These are phyloP conservation scores for Abramis brama DNA, from an alignment of 2,113 vertebrate species.

Conservation along the genomic window DNA sequence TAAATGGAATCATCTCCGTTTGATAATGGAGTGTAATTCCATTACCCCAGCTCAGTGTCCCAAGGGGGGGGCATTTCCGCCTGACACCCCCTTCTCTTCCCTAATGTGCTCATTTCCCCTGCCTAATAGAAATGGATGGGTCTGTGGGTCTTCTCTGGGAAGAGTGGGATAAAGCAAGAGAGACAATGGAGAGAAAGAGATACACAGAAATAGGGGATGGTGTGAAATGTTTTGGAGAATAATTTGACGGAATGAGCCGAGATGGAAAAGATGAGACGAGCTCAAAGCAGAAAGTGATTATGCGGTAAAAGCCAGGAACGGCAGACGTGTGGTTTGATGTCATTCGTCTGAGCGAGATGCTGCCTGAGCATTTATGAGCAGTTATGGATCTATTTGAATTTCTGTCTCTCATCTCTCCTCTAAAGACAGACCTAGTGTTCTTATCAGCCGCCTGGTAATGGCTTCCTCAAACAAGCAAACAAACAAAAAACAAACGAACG, in stretches of 20 bases:
- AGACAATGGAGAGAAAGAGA: conserved; percentile 37
- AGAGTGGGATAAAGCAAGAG: background rate
- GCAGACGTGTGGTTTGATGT: conserved; percentile 11
- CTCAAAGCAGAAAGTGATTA: conserved; percentile 2
- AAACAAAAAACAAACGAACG: conserved; percentile 12
- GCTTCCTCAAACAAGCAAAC: conserved; percentile 32
- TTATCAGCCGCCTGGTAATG: conserved; percentile 20
- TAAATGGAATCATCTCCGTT: conserved; percentile 50
- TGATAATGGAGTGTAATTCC: conserved; percentile 65
- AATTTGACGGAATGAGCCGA: conserved; percentile 15
- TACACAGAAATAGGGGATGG: conserved; percentile 9
- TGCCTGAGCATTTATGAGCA: conserved; percentile 27
- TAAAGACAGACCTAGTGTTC: conserved; percentile 23
- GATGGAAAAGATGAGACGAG: conserved; percentile 30
- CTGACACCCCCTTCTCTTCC: conserved; percentile 48
- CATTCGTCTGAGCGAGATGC: conserved; percentile 2
- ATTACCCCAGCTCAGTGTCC: conserved; percentile 56
- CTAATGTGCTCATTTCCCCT: conserved; percentile 62
- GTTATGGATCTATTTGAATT: conserved; percentile 39
- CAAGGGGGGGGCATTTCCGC: conserved; percentile 46
- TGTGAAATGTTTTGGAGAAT: conserved; percentile 18
- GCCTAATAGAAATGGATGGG: conserved; percentile 60
- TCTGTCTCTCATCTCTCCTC: conserved; percentile 22
- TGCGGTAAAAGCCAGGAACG: background rate
- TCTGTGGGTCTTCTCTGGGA: conserved; percentile 36